Percentiles rank a stretch among this genome's conserved stretches.
These are phyloP conservation scores for Ylistrum balloti DNA, from an alignment of 1,140 invertebrate species.

Conservation along the genomic window DNA sequence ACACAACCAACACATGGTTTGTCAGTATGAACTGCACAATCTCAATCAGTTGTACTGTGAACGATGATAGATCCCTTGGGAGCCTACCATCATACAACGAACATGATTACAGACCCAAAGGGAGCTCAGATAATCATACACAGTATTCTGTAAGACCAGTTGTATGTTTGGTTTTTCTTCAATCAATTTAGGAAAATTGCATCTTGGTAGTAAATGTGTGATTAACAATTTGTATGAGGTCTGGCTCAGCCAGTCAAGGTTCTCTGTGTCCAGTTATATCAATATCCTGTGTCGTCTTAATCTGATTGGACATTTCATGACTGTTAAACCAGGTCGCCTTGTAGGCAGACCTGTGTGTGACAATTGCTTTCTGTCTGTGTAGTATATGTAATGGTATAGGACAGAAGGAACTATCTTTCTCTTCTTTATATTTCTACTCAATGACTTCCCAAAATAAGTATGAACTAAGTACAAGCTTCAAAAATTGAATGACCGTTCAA, in stretches of 20 bases:
- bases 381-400: no score
- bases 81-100: background rate
- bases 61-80: background rate
- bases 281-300: no score
- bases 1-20: background rate
- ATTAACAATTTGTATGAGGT: background rate
- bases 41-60: background rate
- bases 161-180: background rate
- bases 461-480: no score
- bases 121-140: background rate
- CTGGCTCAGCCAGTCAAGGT: background rate
- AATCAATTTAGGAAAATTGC: background rate
- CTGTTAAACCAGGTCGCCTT: no score
- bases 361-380: no score
- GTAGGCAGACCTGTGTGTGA: no score
- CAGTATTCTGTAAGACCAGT: background rate
- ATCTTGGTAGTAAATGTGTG: background rate
- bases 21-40: background rate
- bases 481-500: no score
- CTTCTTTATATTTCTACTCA: no score
- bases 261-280: background rate
- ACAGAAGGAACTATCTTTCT: no score
- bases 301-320: no score
- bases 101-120: background rate
- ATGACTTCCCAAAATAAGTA: no score